Base-by-base conservation (phyloP, 2,797 vertebrate species). In the Rhinatrema bivittatum region DNA sequence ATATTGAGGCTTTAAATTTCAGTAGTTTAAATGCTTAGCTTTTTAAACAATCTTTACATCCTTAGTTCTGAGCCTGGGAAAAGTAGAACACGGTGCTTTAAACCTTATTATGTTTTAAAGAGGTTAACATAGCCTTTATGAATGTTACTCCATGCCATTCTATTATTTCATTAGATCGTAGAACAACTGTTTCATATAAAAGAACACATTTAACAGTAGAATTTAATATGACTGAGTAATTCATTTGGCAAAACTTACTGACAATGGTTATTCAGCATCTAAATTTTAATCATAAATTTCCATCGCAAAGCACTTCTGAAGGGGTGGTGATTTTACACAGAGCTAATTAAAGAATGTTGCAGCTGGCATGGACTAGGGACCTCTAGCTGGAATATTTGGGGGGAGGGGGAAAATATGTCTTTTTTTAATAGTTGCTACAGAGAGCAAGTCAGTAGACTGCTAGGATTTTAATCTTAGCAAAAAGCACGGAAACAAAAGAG, bases 251-350 rank as follows among this genome's bases (percentile, higher is more conserved):
- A 57, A 49, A 36, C 65, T n/a, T 69, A 62, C 65, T 35, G 50
- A 68, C 44, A 36, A 53, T 58, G 42, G 30, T 68, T 72, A 77
- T 47, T 77, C 67, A 62, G 52, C 51, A 29, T 29, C 56, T 71
- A 62, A 77, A 72, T 70, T 56, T 64, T 54, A 41, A 58, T 56
- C 42, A 57, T 74, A 73, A 77, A 77, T 78, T 71, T 63, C 57
- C 29, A 20, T 4, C 3, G 50, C 64, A 46, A 68, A 70, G 48
- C 39, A 70, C 56, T 56, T 56, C 60, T 0, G 50, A 51, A 60
- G 58, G 60, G 67, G 42, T 20, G 68, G 53, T 33, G 59, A 63
- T 50, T 39, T 59, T 55, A 52, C 53, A 50, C 59, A 56, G 28
- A 29, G 42, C 50, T 70, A 45, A 72, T 66, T 61, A 69, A 57